Percentiles rank a stretch among this genome's conserved stretches.
phyloP scores from a whole-genome alignment of 2,797 vertebrate species.

The Paramormyrops hopkinsi region DNA sequence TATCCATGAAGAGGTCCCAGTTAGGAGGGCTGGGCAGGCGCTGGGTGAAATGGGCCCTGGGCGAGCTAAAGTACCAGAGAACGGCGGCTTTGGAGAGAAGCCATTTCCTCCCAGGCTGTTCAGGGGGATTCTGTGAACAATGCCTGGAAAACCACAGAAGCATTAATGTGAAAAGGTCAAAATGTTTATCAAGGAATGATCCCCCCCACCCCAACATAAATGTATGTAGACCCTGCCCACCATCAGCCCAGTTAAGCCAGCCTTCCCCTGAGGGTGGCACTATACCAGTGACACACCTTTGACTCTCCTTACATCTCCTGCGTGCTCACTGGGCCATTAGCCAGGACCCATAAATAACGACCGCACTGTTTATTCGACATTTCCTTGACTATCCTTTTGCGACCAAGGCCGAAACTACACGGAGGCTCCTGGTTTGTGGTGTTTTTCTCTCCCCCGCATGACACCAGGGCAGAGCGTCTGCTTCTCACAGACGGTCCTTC shows the following conservation, averaged over 20 bases:
- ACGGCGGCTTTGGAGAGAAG: background rate
- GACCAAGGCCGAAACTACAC: background rate
- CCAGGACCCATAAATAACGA: slow-evolving; percentile 16
- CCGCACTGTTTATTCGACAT: background rate
- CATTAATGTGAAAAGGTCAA: background rate
- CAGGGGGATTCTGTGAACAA: background rate
- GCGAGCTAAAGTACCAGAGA: background rate
- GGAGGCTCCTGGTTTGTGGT: background rate
- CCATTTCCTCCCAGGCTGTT: background rate
- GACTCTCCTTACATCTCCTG: background rate
- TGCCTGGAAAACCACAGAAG: background rate
- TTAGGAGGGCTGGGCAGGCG: background rate
- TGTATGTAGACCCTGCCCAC: background rate
- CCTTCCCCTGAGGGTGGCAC: too few relatives aligned
- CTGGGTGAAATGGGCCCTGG: background rate
- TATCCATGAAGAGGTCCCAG: background rate
- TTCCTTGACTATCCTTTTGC: background rate
- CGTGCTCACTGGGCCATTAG: background rate
- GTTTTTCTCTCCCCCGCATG: background rate
- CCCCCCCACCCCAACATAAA: background rate
- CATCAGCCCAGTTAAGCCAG: background rate
- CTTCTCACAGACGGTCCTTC: background rate
- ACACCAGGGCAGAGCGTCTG: background rate
- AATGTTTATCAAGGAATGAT: background rate
- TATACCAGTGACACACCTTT: background rate